Evolutionary conservation across 2,113 vertebrate species (phyloP), one percentile per base, ranked within the genome.

Genomic region (Morphnarchus princeps): DNA sequence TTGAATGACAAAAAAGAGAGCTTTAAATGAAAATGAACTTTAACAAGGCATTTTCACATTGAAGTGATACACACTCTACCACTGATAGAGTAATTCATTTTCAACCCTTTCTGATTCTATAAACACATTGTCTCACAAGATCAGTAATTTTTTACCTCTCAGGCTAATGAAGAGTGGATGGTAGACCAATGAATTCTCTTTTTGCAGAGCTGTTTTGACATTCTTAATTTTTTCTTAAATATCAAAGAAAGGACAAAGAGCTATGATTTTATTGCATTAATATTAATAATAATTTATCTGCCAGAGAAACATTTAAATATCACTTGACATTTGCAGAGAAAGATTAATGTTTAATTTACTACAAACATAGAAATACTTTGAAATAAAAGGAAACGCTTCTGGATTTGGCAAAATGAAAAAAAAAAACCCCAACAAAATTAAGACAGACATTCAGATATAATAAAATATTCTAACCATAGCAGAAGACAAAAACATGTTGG

Each of bases 11-110:
- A 97, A 94, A 98, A 98, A 97, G 90, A 94, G 91, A 97, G 95
- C 92, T 97, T 95, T 98, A 98, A 98, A 98, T 98, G 97, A 98
- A 99, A 98, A 97, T 98, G 98, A 97, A 98, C 97, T 98, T 98
- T 94, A 96, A 97, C 97, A 96, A 98, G 95, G 97, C 93, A 96
- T 98, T 97, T 97, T 94, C 97, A 97, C 97, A 97, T 94, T 97
- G 97, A 97, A 96, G 95, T 98, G 96, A 92, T 97, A 81, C 82
- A 92, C 95, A 96, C 92, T 97, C 89, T 93, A 98, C 95, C 87
- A 96, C 82, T 98, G 97, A 98, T 98, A 97, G 82, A 98, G 97
- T 98, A 98, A 98, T 98, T 98, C 95, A 98, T 98, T 98, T 98
- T 98, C 95, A 98, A 97, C 96, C 97, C 96, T 98, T 98, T 97